Percentiles rank a stretch among this genome's conserved stretches.
These are phyloP conservation scores for Acromyrmex echinatior DNA, from an alignment of 1,140 invertebrate genomes.

Conservation along the genomic window DNA sequence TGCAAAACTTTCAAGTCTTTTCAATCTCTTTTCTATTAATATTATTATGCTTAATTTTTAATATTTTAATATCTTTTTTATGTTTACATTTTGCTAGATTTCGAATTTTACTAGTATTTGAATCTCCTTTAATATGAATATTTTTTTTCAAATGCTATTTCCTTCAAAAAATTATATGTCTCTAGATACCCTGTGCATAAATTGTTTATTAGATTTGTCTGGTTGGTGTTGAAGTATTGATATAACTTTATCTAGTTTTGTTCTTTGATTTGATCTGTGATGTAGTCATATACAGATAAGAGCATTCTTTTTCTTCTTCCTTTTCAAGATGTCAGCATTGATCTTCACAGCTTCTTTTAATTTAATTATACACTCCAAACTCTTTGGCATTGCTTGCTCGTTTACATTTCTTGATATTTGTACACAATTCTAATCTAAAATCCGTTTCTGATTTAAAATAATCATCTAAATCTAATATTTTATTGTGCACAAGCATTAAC, in stretches of 20 bases:
- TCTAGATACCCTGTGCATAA: conserved; percentile 85
- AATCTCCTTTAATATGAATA: conserved; percentile 87
- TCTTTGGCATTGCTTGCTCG: conserved; percentile 90
- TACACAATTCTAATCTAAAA: conserved; percentile 89
- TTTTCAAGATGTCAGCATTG: conserved; percentile 68
- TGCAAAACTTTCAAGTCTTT: conserved; percentile 69
- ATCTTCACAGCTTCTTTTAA: conserved; percentile 87
- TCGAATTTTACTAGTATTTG: conserved; percentile 85
- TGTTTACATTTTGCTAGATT: conserved; percentile 85
- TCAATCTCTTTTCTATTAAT: conserved; percentile 82
- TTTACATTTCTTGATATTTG: conserved; percentile 90
- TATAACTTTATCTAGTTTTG: conserved; percentile 84
- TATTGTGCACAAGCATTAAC: not conserved
- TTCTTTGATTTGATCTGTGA: conserved; percentile 72
- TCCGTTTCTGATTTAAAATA: not conserved
- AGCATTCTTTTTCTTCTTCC: conserved; percentile 78
- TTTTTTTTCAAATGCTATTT: conserved; percentile 88
- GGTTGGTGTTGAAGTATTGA: conserved; percentile 86
- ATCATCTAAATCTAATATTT: not conserved
- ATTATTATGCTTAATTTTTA: conserved; percentile 84
- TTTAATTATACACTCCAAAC: conserved; percentile 88
- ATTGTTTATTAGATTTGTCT: conserved; percentile 85
- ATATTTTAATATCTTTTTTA: conserved; percentile 84
- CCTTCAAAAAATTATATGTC: conserved; percentile 86
- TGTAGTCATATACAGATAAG: conserved; percentile 78